phyloP scores from a whole-genome alignment of 2,113 vertebrate genomes.

The Atrichornis clamosus region DNA sequence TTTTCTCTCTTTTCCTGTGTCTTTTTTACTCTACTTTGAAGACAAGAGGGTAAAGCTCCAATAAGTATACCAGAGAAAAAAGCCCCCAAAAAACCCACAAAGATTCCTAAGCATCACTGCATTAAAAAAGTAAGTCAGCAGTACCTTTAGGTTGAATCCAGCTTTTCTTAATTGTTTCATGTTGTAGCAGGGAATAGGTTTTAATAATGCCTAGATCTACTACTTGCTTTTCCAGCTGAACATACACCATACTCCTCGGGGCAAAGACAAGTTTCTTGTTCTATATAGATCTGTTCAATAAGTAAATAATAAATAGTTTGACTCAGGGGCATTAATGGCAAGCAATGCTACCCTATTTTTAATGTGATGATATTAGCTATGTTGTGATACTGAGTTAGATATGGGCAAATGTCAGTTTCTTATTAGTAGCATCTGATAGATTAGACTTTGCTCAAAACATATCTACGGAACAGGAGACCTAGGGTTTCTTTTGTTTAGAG shows the following conservation, averaged over 20 bases:
- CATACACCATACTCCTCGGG: neutral
- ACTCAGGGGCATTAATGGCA: neutral
- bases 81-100: neutral
- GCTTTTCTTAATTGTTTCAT: neutral
- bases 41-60: neutral
- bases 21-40: neutral
- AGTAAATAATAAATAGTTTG: slow-evolving; percentile 27
- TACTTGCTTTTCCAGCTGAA: neutral
- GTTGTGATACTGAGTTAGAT: neutral
- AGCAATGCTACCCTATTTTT: neutral
- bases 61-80: neutral
- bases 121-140: neutral
- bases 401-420: neutral
- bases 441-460: neutral
- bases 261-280: slow-evolving; percentile 6
- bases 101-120: neutral
- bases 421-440: neutral
- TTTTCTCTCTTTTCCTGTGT: neutral
- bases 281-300: neutral
- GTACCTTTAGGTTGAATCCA: neutral
- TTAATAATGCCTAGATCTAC: slow-evolving; percentile 9
- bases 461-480: neutral
- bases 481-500: neutral
- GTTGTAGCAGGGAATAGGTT: neutral
- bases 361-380: neutral